Evolutionary conservation across 2,888 invertebrate genomes (phyloP).

Genomic region (Cheilosia grossa): DNA sequence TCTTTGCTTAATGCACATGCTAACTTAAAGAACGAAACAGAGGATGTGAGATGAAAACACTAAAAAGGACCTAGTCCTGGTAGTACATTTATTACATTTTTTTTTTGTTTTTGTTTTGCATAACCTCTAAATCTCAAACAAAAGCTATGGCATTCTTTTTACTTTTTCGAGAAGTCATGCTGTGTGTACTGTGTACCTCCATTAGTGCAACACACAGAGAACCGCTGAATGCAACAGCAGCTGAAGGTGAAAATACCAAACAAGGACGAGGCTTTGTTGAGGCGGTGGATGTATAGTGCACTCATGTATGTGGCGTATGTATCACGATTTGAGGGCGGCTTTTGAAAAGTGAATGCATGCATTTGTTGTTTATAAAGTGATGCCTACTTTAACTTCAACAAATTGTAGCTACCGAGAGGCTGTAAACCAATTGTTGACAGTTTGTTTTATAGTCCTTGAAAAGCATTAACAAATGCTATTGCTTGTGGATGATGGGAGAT

Average conservation of each 20-base stretch:
- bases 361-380: conserved; percentile 69
- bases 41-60: background rate
- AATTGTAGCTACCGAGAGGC: conserved; percentile 4
- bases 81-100: conserved; percentile 20
- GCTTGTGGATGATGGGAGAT: background rate
- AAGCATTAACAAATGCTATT: background rate
- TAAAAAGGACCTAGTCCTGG: conserved; percentile 50
- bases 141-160: conserved; percentile 62
- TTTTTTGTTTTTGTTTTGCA: conserved; percentile 32
- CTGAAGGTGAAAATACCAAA: conserved; percentile 30
- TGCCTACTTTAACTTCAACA: conserved; percentile 67
- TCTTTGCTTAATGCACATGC: conserved; percentile 34
- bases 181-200: conserved; percentile 52
- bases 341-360: conserved; percentile 70
- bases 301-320: background rate
- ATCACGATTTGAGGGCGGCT: conserved; percentile 5
- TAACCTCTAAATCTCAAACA: conserved; percentile 70
- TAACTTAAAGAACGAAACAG: conserved; percentile 12
- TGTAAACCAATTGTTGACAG: no score
- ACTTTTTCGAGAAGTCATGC: conserved; percentile 22
- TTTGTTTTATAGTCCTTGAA: no score
- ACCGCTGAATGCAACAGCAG: conserved; percentile 48
- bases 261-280: conserved; percentile 50
- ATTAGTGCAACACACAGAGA: conserved; percentile 61
- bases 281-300: conserved; percentile 15